Base-by-base conservation (phyloP, 1,140 invertebrate genomes). In the Drosophila takahashii region DNA sequence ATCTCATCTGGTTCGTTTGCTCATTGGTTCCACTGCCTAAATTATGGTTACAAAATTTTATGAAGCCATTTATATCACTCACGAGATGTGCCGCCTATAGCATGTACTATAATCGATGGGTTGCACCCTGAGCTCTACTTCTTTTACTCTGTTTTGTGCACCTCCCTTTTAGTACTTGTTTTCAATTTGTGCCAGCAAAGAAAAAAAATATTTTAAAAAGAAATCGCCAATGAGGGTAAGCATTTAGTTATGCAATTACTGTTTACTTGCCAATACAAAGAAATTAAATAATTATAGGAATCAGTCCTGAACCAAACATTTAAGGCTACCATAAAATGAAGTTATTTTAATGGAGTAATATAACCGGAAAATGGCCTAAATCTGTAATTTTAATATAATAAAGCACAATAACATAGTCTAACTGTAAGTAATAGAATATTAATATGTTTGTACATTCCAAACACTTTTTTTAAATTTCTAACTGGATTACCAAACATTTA, bases 41-140 rank as follows among this genome's bases (percentile, higher is more conserved):
- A 85, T 85, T 62, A 85, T 81, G 81, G 81, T 85, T 87, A 87
- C 83, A 89, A 86, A 86, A 89, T 86, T 89, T 86, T 89, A 86
- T 86, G 84, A 89, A 86, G 84, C 83, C 79, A 86, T 86, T 86
- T 89, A 86, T 86, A 87, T 89, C 83, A 89, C 83, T 86, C 83
- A 79, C 58, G 53, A 48, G 71, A 47, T 50, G 47, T 22, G 42
- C 57, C 70, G 66, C 60, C 67, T 72, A 58, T 72, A 62, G 51
- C 57, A 58, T 78, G 66, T 58, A 64, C 39, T 47, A 59, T 84
- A 85, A 81, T 85, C 81, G 79, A 81, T 75, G 70, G 66, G 39
- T 37, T 64, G 26, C 29, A 53, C 57, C 57, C 29, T 11, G 44
- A 18, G 39, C 58, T 69, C 65, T 15, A 45, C 67, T 44, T 26